Evolutionary conservation across 2,113 vertebrate genomes (phyloP), one percentile per base, ranked within the genome.

Genomic region (Echinops telfairi): DNA sequence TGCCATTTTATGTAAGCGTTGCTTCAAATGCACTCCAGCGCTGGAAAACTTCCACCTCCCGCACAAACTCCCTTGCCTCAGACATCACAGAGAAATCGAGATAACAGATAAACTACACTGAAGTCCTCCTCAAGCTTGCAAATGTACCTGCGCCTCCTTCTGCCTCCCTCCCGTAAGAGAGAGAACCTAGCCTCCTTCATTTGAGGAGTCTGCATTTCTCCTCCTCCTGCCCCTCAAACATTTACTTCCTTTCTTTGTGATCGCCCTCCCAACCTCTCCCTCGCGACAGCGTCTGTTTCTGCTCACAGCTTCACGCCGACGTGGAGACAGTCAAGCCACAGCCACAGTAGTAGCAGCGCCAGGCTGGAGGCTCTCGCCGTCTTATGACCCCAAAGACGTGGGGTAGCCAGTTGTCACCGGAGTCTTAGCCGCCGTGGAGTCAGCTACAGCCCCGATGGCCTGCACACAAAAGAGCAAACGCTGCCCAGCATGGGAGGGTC

Each of bases 1-100:
- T 20, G 73, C 14, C 31, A 0, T 23, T 2, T 23, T 10, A 9
- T 9, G 1, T 1, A 73, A 6, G 0, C 0, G 62, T 14, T 36
- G 29, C 47, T 60, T 20, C 47, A 27, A 10, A 17, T 0, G 3
- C 0, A 0, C 6, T 27, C 17, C 1, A 0, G 57, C 27, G 4
- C 0, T 57, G 47, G 3, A 38, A 16, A 2, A 6, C 23, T 8
- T 9, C 78, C 73, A 40, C 19, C 73, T 76, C 22, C 73, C 11
- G 2, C n/a, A 3, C 31, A 43, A 53, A 38, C 15, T 2, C 47
- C 29, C 0, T 1, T 0, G 33, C 9, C 2, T 20, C 2, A 0
- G 19, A 11, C 3, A 1, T 2, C 76, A 6, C 16, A 29, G 3
- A 14, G 20, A 8, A 25, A 4, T 6, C 25, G 36, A 19, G 12